Base-by-base conservation (phyloP, 2,113 vertebrate genomes). In the Eulacestoma nigropectus region DNA sequence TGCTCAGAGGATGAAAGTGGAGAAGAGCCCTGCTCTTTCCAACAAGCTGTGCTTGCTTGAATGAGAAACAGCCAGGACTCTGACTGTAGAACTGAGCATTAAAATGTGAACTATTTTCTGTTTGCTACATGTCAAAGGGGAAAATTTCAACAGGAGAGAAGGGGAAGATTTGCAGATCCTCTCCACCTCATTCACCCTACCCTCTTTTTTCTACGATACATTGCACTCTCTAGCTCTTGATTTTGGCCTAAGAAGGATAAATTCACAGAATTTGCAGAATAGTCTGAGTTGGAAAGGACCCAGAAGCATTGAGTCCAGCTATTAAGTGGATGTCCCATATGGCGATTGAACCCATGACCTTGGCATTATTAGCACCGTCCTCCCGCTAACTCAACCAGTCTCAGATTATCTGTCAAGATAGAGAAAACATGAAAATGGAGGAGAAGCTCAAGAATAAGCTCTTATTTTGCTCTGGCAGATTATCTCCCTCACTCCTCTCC, bases 311-410 rank as follows among this genome's bases (percentile, higher is more conserved):
- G 11, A 59, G 15, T 15, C 53, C 44, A 59, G 32, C 52, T 50
- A 35, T 76, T 50, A 86, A 76, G 37, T 22, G 44, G 62, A 68
- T 50, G 32, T 37, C 2, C 17, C 35, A 50, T 10, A 50, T 5
- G 35, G 30, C 0, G 0, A 67, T 42, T 0, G 1, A 57, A 57
- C 13, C 30, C 21, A 10, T 4, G 26, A 59, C 53, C 62, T 22
- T 44, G 44, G 44, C 53, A 32, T 37, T 44, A 32, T 59, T 12
- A 76, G 26, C 44, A 68, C 53, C 0, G 0, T 44, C 44, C 52
- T 52, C 72, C 50, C 44, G 44, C 62, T 35, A 42, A 57, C 52
- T 49, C 62, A 68, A 32, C 13, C 44, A 52, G 3, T 77, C 49
- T 52, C 53, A 60, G 73, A 44, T 41, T 37, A 62, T 42, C 27